These are phyloP conservation scores for Dryocosmus kuriphilus DNA, from an alignment of 2,888 invertebrate species.

Conservation along the genomic window DNA sequence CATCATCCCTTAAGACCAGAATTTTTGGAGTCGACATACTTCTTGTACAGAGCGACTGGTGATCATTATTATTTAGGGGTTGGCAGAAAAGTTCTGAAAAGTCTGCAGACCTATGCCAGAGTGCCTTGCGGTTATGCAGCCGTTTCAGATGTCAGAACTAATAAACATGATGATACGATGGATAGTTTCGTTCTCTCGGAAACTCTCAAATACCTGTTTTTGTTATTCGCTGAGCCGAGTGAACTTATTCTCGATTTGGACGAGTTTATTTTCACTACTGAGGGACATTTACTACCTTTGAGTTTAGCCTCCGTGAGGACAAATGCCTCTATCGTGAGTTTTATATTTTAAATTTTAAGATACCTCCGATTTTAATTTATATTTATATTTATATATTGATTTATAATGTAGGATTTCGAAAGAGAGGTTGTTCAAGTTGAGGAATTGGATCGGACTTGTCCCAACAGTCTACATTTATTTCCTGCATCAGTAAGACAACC, in stretches of 20 bases:
- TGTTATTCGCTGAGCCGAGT: conserved; percentile 93
- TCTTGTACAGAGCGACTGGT: conserved; percentile 95
- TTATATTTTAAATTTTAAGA: too few species aligned
- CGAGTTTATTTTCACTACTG: conserved; percentile 94
- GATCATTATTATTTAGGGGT: conserved; percentile 97
- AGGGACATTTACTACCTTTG: conserved; percentile 96
- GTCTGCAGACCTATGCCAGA: conserved; percentile 92
- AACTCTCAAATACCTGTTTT: conserved; percentile 97
- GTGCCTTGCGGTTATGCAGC: conserved; percentile 99
- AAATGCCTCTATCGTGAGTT: conserved; percentile 79
- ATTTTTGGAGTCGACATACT: conserved; percentile 98
- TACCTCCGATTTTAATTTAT: too few species aligned
- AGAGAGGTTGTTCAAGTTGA: conserved; percentile 78
- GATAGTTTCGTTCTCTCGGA: conserved; percentile 98
- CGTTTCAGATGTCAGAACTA: conserved; percentile 95
- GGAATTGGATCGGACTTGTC: conserved; percentile 87
- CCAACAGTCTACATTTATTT: conserved; percentile 90
- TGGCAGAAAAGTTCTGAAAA: conserved; percentile 92
- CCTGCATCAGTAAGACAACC: conserved; percentile 91
- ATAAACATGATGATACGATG: conserved; percentile 96
- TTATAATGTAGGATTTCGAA: conserved; percentile 68
- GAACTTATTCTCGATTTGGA: conserved; percentile 91
- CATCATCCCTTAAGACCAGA: conserved; percentile 98
- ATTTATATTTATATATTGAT: conserved; percentile 30
- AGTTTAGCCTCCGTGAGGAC: conserved; percentile 85